phyloP scores from a whole-genome alignment of 2,888 invertebrate genomes.

The Phoronis australis region DNA sequence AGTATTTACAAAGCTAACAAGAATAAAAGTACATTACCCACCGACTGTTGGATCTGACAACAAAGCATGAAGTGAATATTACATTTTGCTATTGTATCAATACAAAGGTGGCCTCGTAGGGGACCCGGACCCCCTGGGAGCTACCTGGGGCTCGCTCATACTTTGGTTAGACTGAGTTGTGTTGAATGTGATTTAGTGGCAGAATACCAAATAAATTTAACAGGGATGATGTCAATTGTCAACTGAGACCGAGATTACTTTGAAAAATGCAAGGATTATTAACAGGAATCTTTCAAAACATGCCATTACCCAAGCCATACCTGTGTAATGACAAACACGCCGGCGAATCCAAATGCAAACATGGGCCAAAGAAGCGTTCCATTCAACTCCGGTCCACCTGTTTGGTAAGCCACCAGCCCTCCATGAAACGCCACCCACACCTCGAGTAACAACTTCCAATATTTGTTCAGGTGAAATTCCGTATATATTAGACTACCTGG shows the following conservation, averaged over 20 bases:
- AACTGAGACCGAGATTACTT: no score
- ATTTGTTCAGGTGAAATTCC: slow-evolving; percentile 17
- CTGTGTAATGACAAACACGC: slow-evolving; percentile 11
- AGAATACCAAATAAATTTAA: no score
- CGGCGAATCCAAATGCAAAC: slow-evolving; percentile 18
- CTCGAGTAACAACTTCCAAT: slow-evolving; percentile 18
- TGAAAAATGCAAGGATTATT: background rate
- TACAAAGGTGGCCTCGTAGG: no score
- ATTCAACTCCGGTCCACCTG: slow-evolving; percentile 15
- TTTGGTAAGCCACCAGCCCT: slow-evolving; percentile 17
- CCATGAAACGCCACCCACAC: slow-evolving; percentile 16
- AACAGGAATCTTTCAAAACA: background rate
- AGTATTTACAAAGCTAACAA: no score
- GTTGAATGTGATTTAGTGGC: no score
- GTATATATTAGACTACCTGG: slow-evolving; percentile 16
- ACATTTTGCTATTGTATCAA: no score
- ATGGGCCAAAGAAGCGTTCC: slow-evolving; percentile 22
- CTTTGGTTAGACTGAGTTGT: no score
- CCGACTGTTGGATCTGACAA: no score
- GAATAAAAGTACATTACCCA: no score
- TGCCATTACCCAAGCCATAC: slow-evolving; percentile 2
- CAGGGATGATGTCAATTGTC: background rate
- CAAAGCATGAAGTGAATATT: no score
- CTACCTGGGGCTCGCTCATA: no score
- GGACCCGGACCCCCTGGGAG: no score